phyloP scores from a whole-genome alignment of 2,888 invertebrate species.

The Calameuta pallipes region DNA sequence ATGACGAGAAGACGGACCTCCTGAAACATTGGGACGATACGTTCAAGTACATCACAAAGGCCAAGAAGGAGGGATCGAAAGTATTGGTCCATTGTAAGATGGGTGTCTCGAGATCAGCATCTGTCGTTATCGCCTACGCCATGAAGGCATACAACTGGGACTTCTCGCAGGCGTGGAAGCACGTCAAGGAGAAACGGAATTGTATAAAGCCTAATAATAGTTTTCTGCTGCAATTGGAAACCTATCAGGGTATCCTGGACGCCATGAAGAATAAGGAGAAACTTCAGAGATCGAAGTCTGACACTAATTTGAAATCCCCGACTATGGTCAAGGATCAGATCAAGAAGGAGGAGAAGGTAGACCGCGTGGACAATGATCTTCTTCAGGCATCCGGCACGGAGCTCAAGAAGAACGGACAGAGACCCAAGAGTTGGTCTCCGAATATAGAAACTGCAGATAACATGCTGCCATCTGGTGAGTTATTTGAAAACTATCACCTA shows the following conservation, averaged over 20 bases:
- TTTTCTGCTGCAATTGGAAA: conserved; percentile 93
- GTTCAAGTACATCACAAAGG: conserved; percentile 94
- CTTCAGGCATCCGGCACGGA: conserved; percentile 50
- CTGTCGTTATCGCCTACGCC: conserved; percentile 97
- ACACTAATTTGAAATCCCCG: conserved; percentile 86
- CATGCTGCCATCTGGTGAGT: conserved; percentile 67
- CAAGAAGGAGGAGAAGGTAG: conserved; percentile 51
- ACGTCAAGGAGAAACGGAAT: conserved; percentile 90
- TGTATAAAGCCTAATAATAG: conserved; percentile 97
- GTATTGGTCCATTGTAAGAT: conserved; percentile 99
- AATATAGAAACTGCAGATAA: conserved; percentile 74
- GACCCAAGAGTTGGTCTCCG: conserved; percentile 82
- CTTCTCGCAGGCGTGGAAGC: conserved; percentile 86
- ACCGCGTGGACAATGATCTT: conserved; percentile 34
- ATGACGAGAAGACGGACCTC: conserved; percentile 96
- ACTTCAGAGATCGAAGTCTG: conserved; percentile 92
- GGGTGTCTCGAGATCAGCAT: conserved; percentile 98
- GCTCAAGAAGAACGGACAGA: conserved; percentile 58
- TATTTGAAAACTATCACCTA: background rate
- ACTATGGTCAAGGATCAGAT: conserved; percentile 65
- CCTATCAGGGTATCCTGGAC: conserved; percentile 94
- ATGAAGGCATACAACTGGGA: conserved; percentile 99
- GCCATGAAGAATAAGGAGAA: conserved; percentile 97
- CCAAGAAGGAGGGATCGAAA: conserved; percentile 89
- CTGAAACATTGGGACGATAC: conserved; percentile 98